phyloP scores from a whole-genome alignment of 2,113 vertebrate species.

The Nansenia antarctica region DNA sequence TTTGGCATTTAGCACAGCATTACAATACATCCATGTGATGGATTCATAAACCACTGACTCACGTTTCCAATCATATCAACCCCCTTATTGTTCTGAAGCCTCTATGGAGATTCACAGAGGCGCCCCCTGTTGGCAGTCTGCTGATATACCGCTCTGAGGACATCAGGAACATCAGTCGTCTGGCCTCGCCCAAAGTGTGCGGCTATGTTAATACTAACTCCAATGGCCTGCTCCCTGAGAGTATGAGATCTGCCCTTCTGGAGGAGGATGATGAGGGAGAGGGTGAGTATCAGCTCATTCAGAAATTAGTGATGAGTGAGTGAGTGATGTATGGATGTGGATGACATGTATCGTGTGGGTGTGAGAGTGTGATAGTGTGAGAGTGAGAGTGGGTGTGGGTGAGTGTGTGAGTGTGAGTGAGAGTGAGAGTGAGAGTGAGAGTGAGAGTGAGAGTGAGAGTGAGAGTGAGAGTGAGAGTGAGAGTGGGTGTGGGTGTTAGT shows the following conservation, averaged over 20 bases:
- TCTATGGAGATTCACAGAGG: constrained; percentile 88
- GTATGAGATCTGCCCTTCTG: constrained; percentile 27
- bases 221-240: constrained; percentile 70
- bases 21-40: not conserved
- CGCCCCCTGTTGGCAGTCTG: constrained; percentile 79
- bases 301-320: not conserved
- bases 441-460: no score
- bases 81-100: constrained; percentile 67
- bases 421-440: not conserved
- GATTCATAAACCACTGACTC: not conserved
- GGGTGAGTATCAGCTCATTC: constrained; percentile 11
- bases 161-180: constrained; percentile 86
- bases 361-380: not conserved
- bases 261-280: constrained; percentile 21
- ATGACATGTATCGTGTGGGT: not conserved
- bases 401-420: not conserved
- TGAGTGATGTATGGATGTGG: not conserved
- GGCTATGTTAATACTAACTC: constrained; percentile 82
- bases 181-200: constrained; percentile 88
- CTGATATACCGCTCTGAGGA: constrained; percentile 91
- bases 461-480: no score
- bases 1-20: no score
- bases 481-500: no score
- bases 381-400: not conserved
- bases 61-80: not conserved